Base-by-base conservation (phyloP, 1,140 invertebrate genomes). In the Anoplophora glabripennis region DNA sequence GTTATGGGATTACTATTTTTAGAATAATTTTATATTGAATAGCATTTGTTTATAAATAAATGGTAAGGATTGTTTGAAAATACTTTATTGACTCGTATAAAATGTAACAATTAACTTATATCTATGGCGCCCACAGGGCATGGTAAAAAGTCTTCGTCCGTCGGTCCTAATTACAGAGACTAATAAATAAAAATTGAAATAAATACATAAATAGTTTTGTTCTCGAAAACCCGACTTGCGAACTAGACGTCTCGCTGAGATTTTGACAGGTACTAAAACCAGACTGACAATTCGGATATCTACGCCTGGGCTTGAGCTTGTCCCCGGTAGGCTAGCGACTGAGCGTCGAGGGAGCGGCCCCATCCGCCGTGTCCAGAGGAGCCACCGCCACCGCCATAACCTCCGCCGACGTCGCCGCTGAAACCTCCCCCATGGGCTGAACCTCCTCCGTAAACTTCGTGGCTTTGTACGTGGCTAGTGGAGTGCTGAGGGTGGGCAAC, bases 401-500 rank as follows among this genome's bases (percentile, higher is more conserved):
- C 79, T 9, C 76, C 78, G 33, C 80, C 78, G 61, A 79, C 80
- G 15, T 78, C 81, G 11, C 80, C 78, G 38, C 81, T 81, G 48
- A 76, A 76, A 7, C 77, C 75, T 7, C 80, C 77, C 37, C 80
- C 81, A 58, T 83, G 82, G 12, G 80, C 79, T 56, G 83, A 51
- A 18, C 49, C 54, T 40, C 53, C 59, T 28, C 21, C 21, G 21
- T 28, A 28, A 28, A 28, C 82, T 64, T 86, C 85, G 67, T 85
- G 83, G 35, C 82, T 82, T 12, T 84, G 83, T 0, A 84, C 80
- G 66, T 89, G 86, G 68, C 82, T 84, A 67, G 81, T 79, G 49
- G 82, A 80, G 72, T 89, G 88, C 70, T 90, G 89, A n/a, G 88
- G 87, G 71, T 91, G 89, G 1, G 87, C 83, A 0, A 92, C 87